Percentiles rank a stretch among this genome's conserved stretches.
Evolutionary conservation across 2,797 vertebrate species (phyloP).

Genomic region (Chelon labrosus): DNA sequence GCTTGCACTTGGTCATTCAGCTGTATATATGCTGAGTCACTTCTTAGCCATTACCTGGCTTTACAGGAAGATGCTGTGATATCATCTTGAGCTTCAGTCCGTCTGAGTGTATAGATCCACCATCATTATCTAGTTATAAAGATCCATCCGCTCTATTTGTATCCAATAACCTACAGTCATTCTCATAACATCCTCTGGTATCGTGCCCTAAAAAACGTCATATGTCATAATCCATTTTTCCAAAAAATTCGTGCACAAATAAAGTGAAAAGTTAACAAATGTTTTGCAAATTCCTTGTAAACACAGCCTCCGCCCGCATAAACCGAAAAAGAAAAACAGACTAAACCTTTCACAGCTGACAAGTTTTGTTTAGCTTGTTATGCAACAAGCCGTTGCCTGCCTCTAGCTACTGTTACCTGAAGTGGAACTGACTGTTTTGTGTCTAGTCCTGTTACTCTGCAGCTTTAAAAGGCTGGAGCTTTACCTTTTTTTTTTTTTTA

Average conservation of each 20-base stretch:
- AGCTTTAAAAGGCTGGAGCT: neutral
- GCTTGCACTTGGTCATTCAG: constrained; percentile 32
- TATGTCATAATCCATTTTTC: neutral
- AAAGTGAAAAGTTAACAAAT: constrained; percentile 21
- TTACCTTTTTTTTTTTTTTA: neutral
- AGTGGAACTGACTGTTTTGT: constrained; percentile 11
- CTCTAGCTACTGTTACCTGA: constrained; percentile 1
- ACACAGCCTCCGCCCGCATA: constrained; percentile 45
- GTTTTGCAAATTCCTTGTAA: constrained; percentile 37
- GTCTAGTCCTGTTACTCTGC: neutral
- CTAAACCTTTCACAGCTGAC: constrained; percentile 37
- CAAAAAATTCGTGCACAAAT: constrained; percentile 28
- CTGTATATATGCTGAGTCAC: constrained; percentile 62
- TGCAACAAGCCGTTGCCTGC: constrained; percentile 38
- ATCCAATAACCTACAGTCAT: neutral
- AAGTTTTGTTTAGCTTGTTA: constrained; percentile 6
- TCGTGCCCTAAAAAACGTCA: constrained; percentile 2
- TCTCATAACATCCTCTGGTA: constrained; percentile 9
- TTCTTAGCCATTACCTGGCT: constrained; percentile 27
- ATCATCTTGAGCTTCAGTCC: neutral
- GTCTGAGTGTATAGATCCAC: constrained; percentile 3
- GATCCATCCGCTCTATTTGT: neutral
- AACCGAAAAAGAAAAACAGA: constrained; percentile 17
- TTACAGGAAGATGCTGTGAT: constrained; percentile 10
- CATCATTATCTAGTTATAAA: constrained; percentile 9